These are phyloP conservation scores for Drosophila setifemur DNA, from an alignment of 1,140 invertebrate genomes.

Conservation along the genomic window DNA sequence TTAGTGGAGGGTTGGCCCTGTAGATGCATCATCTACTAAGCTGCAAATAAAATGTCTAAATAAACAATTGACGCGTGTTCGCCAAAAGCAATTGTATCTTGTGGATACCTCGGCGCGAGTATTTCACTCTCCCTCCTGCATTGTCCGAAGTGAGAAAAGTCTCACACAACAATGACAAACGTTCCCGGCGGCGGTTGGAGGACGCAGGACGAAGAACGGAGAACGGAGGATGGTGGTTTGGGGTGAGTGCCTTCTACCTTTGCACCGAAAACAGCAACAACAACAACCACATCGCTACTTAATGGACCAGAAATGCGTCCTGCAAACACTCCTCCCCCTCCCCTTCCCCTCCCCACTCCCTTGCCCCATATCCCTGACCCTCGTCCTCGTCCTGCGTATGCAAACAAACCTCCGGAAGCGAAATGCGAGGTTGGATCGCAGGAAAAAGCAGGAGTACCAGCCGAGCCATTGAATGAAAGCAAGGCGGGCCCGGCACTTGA, in stretches of 20 bases:
- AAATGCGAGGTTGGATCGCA: constrained; percentile 46
- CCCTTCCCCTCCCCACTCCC: neutral
- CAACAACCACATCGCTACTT: constrained; percentile 65
- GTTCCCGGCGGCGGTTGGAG: constrained; percentile 3
- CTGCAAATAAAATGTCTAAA: constrained; percentile 60
- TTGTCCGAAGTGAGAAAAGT: constrained; percentile 69
- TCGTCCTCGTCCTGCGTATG: constrained; percentile 62
- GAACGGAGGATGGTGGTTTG: neutral
- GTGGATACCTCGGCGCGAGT: constrained; percentile 31
- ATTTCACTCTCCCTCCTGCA: neutral
- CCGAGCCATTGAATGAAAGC: constrained; percentile 13
- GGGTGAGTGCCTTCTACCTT: constrained; percentile 42
- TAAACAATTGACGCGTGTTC: constrained; percentile 71
- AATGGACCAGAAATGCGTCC: constrained; percentile 78
- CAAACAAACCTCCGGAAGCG: constrained; percentile 77
- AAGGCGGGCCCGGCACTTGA: constrained; percentile 63
- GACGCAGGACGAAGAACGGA: too few species aligned
- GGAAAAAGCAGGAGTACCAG: neutral
- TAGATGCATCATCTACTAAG: constrained; percentile 36
- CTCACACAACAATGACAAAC: constrained; percentile 76
- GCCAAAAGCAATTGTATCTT: constrained; percentile 70
- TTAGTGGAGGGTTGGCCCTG: constrained; percentile 25
- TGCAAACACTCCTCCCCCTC: constrained; percentile 59
- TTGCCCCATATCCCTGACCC: constrained; percentile 39
- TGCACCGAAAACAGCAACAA: too few species aligned